Evolutionary conservation across 1,140 invertebrate species (phyloP), one percentile per base, ranked within the genome.

Genomic region (Drosophila mauritiana): DNA sequence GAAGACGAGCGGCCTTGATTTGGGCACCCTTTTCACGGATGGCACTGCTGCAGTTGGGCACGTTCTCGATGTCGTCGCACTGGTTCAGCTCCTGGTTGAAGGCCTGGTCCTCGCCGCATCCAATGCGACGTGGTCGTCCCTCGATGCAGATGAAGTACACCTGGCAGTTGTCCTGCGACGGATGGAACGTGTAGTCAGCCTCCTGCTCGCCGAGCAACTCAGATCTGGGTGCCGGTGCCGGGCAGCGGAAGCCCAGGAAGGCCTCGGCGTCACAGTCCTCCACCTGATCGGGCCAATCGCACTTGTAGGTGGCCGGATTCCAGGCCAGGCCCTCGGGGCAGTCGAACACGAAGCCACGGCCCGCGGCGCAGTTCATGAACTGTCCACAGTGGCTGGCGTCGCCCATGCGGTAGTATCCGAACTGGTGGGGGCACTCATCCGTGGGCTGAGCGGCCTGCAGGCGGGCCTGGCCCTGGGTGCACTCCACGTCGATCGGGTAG

Each of bases 221-320:
- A 0, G 92, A 91, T 40, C 94, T 93, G 20, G 92, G 92, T 40
- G 78, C 91, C 40, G 92, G 92, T 2, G 90, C 92, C 0, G 96
- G 96, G 80, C 96, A 96, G 1, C 92, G 93, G 92, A 96, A 96
- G 37, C 95, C 95, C 13, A 96, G 92, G 85, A 93, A 96, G 13
- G 94, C 94, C 94, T 97, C 96, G 46, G 95, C 95, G 85, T 97
- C 95, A 73, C 96, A 97, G 36, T 96, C 95, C 4, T 94, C 85
- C 0, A 96, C 96, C 90, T 96, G 94, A 92, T 97, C 97, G 2
- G 97, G 96, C 97, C 97, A 98, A 70, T 97, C 96, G 89, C 97
- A 98, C 37, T 64, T 93, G 91, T 97, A 96, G 8, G 93, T 95
- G 39, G 95, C 94, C 5, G 95, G 92, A 86, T 96, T 97, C 92